phyloP scores from a whole-genome alignment of 1,140 invertebrate genomes.

The Drosophila oshimai region DNA sequence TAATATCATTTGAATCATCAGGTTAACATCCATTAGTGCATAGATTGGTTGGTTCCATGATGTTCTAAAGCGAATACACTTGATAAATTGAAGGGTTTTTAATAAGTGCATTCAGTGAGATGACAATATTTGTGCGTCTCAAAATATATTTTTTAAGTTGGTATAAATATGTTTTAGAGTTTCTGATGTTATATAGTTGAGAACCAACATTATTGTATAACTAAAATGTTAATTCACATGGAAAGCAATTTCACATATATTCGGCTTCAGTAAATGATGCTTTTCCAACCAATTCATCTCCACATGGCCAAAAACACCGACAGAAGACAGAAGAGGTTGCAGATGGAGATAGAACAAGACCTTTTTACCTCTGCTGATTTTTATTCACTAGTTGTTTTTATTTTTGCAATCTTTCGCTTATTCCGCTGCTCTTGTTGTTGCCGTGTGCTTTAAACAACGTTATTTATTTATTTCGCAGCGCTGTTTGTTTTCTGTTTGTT shows the following conservation, averaged over 20 bases:
- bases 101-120: no score
- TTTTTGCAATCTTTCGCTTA: not conserved
- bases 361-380: not conserved
- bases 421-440: slow-evolving; percentile 2
- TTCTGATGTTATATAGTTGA: no score
- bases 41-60: not conserved
- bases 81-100: no score
- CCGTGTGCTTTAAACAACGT: slow-evolving; percentile 45
- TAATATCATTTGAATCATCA: not conserved
- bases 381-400: not conserved
- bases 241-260: not conserved
- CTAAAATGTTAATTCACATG: no score
- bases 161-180: no score
- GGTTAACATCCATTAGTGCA: not conserved
- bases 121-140: no score
- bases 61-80: no score
- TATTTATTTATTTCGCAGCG: slow-evolving; percentile 51
- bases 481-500: slow-evolving; percentile 20
- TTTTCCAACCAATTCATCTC: not conserved
- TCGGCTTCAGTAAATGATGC: not conserved
- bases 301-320: not conserved
- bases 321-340: not conserved
- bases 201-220: no score
- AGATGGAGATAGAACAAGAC: slow-evolving; percentile 15
- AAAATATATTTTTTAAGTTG: no score